phyloP scores from a whole-genome alignment of 2,888 invertebrate genomes.

The Archips crataeganus region DNA sequence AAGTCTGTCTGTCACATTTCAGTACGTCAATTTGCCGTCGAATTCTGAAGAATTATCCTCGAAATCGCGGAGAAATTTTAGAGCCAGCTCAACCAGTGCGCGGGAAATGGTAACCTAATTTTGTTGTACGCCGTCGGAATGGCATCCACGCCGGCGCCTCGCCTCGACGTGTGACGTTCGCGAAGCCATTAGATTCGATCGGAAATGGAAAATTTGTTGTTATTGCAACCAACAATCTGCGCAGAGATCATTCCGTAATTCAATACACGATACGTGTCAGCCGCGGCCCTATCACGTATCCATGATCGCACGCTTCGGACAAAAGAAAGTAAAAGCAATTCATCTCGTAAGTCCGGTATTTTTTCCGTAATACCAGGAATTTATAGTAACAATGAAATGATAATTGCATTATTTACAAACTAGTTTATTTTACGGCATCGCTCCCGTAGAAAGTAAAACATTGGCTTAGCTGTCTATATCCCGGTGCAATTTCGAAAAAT shows the following conservation, averaged over 20 bases:
- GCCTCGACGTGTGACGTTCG: slow-evolving; percentile 52
- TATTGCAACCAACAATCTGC: slow-evolving; percentile 67
- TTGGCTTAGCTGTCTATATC: too few relatives aligned
- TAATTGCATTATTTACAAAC: neutral
- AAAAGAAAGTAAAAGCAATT: neutral
- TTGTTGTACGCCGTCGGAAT: slow-evolving; percentile 61
- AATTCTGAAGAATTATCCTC: slow-evolving; percentile 66
- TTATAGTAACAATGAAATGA: neutral
- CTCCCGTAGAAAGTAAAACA: too few relatives aligned
- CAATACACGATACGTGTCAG: slow-evolving; percentile 32
- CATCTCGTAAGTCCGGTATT: neutral
- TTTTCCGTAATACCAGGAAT: neutral
- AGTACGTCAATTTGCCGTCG: slow-evolving; percentile 61
- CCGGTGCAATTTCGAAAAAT: too few relatives aligned
- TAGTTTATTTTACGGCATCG: neutral
- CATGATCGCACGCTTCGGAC: neutral
- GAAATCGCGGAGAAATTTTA: slow-evolving; percentile 68
- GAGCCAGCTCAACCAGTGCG: slow-evolving; percentile 59
- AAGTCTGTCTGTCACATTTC: slow-evolving; percentile 52
- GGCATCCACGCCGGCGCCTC: slow-evolving; percentile 48
- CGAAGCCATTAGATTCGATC: slow-evolving; percentile 69
- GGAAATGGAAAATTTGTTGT: slow-evolving; percentile 72
- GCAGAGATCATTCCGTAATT: slow-evolving; percentile 64
- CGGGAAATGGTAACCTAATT: slow-evolving; percentile 72
- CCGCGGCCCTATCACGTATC: neutral